Conservation (phyloP, 2,113 vertebrate species). For the Cisticola juncidis region DNA sequence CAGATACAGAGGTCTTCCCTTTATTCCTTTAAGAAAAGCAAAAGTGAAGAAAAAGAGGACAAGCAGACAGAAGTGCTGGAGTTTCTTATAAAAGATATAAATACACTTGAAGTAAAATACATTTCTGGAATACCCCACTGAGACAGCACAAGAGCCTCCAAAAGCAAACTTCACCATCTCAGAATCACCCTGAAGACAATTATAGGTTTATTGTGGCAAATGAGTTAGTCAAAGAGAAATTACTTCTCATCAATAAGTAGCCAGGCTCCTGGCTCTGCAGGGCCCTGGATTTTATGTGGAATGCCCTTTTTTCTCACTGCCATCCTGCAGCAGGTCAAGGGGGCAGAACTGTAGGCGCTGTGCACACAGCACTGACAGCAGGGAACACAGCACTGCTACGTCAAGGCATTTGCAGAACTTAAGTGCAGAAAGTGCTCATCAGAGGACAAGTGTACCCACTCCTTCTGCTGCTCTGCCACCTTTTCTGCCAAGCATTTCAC, state of each 20-base stretch:
- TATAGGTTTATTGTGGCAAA: neutral
- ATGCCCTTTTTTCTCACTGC: rapidly evolving
- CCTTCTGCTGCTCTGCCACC: conserved; percentile 79
- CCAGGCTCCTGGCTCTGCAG: neutral
- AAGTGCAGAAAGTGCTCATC: conserved; percentile 42
- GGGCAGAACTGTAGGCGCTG: neutral
- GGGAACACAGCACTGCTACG: neutral
- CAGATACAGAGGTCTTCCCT: conserved; percentile 15
- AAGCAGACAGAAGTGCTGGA: neutral
- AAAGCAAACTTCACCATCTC: neutral
- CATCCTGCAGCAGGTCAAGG: neutral
- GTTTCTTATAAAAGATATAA: neutral
- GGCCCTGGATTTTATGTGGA: neutral
- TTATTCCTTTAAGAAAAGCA: neutral
- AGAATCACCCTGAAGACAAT: neutral
- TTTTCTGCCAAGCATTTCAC: conserved; percentile 90
- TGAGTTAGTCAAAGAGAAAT: neutral
- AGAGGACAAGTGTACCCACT: conserved; percentile 67
- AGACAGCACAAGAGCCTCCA: neutral
- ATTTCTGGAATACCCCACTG: neutral
- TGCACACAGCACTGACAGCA: neutral
- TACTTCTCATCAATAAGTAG: neutral
- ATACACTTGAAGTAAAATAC: neutral
- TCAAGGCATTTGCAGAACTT: neutral
- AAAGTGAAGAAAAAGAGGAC: neutral